Base-by-base conservation (phyloP, 1,140 invertebrate species). In the Tenebrio molitor region DNA sequence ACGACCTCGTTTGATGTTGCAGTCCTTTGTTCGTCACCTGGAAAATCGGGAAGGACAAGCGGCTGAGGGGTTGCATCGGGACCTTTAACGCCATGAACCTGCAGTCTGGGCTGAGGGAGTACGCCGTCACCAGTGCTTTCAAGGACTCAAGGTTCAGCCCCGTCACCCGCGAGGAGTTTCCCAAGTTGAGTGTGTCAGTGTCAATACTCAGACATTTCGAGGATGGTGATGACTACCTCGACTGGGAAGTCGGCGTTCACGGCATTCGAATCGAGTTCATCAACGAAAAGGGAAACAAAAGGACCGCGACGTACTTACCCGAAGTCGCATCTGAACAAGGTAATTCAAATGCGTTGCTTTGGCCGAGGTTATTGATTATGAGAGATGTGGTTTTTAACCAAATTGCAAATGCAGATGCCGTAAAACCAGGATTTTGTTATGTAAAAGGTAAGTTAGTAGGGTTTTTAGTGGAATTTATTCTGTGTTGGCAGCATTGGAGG, bases 11-110 rank as follows among this genome's bases (percentile, higher is more conserved):
- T 92, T 92, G n/a, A n/a, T n/a, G n/a, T 69, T 39, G 36, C 87
- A 98, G 97, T 85, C 97, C 97, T 53, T 87, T 99, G 79, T 99
- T 99, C 90, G 97, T 99, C 21, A 99, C 97, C 68, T 99, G 97
- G 97, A 95, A 95, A 83, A 96, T 96, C 81, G 97, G 97, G 12
- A 93, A 94, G 82, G 97, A 98, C 80, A 90, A 92, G 82, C 89
- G 94, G 67, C 86, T 97, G 70, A 88, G 96, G 73, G 96, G 96
- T n/a, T 97, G 96, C 83, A 97, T 97, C 83, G 96, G 96, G 69
- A 97, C 96, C 64, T 97, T 97, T 81, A 97, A 93, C 84, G 93
- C 97, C 33, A 95, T 98, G 90, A 93, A 95, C 82, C 89, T 98
- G 73, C 95, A 97, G 83, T 89, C 89, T 83, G 97, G 97, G 50